Conservation (phyloP, 37 sponge, comb jelly and placozoan genomes). For the Bolinopsis microptera region DNA sequence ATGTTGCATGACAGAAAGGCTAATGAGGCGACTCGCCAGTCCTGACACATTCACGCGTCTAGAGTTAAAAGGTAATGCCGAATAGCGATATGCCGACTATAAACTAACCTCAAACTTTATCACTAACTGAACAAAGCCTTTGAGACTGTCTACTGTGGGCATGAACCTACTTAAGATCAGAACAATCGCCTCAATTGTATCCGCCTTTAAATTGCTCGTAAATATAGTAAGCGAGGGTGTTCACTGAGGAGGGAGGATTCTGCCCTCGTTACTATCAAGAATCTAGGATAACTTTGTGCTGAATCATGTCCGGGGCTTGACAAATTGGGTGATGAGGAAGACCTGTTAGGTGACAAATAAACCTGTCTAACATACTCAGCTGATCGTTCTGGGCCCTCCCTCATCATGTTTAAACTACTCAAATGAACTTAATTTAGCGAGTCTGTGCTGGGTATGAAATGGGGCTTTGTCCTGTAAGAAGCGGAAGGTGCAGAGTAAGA, state of each 20-base stretch:
- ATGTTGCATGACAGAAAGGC: not conserved
- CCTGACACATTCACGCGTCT: not conserved
- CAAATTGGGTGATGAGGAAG: not conserved
- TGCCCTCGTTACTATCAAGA: too few relatives aligned
- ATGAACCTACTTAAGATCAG: not conserved
- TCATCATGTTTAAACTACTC: not conserved
- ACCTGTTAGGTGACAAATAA: not conserved
- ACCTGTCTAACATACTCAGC: not conserved
- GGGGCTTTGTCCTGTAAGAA: not conserved
- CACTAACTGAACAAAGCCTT: not conserved
- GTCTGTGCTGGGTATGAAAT: not conserved
- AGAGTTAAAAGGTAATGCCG: not conserved
- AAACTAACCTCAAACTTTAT: not conserved
- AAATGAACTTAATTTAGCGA: not conserved
- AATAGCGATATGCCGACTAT: not conserved
- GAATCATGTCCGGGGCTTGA: too few relatives aligned
- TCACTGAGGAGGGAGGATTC: too few relatives aligned
- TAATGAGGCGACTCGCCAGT: not conserved
- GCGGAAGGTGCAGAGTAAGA: not conserved
- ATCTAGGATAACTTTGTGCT: too few relatives aligned
- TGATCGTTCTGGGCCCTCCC: too few relatives aligned
- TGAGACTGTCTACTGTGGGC: not conserved
- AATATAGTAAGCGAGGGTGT: too few relatives aligned
- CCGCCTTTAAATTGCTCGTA: too few relatives aligned
- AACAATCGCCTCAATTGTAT: not conserved